Evolutionary conservation across 2,888 invertebrate genomes (phyloP), one percentile per base, ranked within the genome.

Genomic region (Pseudococcus jackbeardsleyi): DNA sequence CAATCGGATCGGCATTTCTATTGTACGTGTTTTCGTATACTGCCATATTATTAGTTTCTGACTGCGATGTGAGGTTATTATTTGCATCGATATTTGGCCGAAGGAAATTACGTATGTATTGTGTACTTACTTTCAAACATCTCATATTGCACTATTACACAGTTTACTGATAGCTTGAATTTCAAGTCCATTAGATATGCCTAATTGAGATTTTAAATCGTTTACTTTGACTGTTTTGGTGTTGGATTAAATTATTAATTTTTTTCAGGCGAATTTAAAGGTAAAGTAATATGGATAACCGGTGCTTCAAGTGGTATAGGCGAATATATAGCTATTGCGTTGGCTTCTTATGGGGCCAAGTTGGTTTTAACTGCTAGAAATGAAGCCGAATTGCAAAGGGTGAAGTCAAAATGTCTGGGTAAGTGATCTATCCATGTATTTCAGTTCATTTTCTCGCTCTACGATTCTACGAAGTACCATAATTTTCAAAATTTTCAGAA

Each of bases 231-330:
- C n/a, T n/a, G 8, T n/a, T n/a, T n/a, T n/a, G 7, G n/a, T n/a
- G n/a, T n/a, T 87, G 33, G 12, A 72, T 8, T 42, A 33, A 33
- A 33, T 33, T 72, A 39, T 89, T 48, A 59, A 89, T 89, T 89
- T 89, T 89, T 89, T 90, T 84, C 89, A 94, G 94, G 92, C 64
- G 91, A 91, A 4, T 91, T 95, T 86, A 92, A 92, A 77, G 94
- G 94, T 0, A 94, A 96, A 91, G 96, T 96, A 5, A 94, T 96
- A 1, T 97, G 96, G 95, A 94, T 97, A 90, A 96, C 96, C 0
- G 96, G 96, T 72, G 96, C 96, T 0, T 96, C 96, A 0, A 95
- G 95, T 92, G 96, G 96, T 17, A 96, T 97, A 89, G 96, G 96
- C 3, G 95, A 95, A 91, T 91, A 93, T 89, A 92, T 96, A 84